Percentiles rank a stretch among this genome's conserved stretches.
Conservation (phyloP, 2,113 vertebrate genomes). For the Colinus virginianus region DNA sequence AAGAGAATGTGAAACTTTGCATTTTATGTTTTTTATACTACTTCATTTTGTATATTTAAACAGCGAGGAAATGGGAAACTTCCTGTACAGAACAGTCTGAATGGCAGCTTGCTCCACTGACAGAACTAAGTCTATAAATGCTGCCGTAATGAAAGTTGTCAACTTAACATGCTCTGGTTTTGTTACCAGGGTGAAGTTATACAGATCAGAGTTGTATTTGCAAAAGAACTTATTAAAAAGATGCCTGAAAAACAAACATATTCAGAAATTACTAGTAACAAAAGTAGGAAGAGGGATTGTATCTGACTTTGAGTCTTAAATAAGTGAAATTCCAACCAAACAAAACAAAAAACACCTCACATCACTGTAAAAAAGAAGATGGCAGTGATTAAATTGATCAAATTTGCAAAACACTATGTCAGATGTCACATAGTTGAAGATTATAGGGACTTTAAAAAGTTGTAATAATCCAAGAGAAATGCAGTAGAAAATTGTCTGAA, state of each 20-base stretch:
- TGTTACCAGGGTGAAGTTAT: background rate
- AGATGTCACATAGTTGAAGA: conserved; percentile 30
- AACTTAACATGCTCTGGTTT: background rate
- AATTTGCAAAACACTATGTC: conserved; percentile 11
- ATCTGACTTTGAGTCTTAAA: background rate
- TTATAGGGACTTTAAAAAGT: conserved; percentile 15
- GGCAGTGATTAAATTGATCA: background rate
- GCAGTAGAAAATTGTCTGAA: conserved; percentile 40
- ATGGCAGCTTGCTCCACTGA: background rate
- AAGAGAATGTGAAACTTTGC: conserved; percentile 4
- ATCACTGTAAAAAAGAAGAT: background rate
- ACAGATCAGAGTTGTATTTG: background rate
- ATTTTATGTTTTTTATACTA: background rate
- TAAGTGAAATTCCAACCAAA: background rate
- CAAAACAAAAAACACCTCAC: background rate
- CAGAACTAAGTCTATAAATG: conserved; percentile 1
- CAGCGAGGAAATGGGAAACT: background rate
- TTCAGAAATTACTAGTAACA: background rate
- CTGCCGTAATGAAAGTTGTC: background rate
- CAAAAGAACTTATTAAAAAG: background rate
- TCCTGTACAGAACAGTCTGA: background rate
- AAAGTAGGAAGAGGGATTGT: background rate
- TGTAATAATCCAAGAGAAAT: background rate
- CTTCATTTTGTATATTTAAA: conserved; percentile 18
- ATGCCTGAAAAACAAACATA: background rate